phyloP scores from a whole-genome alignment of 2,888 invertebrate species.

The Caenorhabditis sp. region DNA sequence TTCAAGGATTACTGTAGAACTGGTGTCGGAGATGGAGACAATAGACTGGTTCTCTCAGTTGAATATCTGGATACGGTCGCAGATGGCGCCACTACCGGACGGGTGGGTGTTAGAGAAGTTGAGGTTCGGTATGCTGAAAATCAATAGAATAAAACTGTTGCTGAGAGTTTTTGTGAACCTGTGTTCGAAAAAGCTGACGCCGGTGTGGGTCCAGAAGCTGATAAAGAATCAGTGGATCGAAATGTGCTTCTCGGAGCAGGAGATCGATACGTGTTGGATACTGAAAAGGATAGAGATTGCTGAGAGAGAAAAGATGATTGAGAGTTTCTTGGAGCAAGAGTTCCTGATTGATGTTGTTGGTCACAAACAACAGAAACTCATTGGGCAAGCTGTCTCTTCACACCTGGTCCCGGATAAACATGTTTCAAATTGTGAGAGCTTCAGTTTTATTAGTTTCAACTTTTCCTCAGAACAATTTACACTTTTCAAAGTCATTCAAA shows the following conservation, averaged over 20 bases:
- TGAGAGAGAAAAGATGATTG: slow-evolving; percentile 36
- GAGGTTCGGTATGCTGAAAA: slow-evolving; percentile 70
- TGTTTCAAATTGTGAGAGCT: not conserved
- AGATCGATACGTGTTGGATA: slow-evolving; percentile 47
- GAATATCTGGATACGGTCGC: slow-evolving; percentile 64
- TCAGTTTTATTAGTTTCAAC: no score
- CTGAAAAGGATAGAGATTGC: slow-evolving; percentile 37
- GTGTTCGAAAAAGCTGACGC: slow-evolving; percentile 34
- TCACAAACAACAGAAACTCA: slow-evolving; percentile 41
- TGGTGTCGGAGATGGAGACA: slow-evolving; percentile 72
- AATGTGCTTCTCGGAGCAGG: slow-evolving; percentile 41
- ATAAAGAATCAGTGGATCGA: slow-evolving; percentile 57
- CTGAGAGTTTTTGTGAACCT: slow-evolving; percentile 5
- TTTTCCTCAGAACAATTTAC: no score
- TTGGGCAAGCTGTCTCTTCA: slow-evolving; percentile 16
- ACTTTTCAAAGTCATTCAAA: no score
- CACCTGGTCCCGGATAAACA: slow-evolving; percentile 27
- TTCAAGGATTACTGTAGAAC: slow-evolving; percentile 54
- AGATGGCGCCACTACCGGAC: slow-evolving; percentile 35
- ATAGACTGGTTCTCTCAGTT: slow-evolving; percentile 57
- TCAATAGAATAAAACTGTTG: not conserved
- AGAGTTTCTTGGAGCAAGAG: slow-evolving; percentile 1
- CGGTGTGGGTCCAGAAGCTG: slow-evolving; percentile 17
- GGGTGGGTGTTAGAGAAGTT: slow-evolving; percentile 68
- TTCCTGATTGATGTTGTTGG: not conserved